phyloP scores from a whole-genome alignment of 2,113 vertebrate genomes.

The Heterotis niloticus region DNA sequence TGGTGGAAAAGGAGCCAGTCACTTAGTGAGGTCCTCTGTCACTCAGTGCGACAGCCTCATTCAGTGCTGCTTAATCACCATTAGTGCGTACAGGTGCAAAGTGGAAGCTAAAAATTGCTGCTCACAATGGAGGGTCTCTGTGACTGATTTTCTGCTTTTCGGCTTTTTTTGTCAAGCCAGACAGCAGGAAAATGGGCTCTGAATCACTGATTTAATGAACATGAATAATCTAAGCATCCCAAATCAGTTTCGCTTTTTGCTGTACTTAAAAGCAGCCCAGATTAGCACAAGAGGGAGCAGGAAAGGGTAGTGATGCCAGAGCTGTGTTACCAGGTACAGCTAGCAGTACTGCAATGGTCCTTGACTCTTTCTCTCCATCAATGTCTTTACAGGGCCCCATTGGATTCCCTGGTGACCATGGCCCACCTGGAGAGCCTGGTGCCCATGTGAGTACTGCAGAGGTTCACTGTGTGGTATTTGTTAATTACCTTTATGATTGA shows the following conservation, averaged over 20 bases:
- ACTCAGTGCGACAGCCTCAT: neutral
- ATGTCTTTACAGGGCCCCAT: conserved; percentile 68
- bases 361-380: neutral
- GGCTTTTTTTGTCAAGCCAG: neutral
- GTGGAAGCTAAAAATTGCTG: conserved; percentile 16
- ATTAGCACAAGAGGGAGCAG: neutral
- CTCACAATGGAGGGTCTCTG: neutral
- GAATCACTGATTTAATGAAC: neutral
- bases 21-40: conserved; percentile 9
- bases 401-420: conserved; percentile 74
- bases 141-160: conserved; percentile 4
- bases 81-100: conserved; percentile 7
- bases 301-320: neutral
- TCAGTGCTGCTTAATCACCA: conserved; percentile 5
- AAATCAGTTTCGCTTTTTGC: neutral
- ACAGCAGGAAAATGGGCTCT: neutral
- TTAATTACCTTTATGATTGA: too few species aligned
- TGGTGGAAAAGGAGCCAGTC: conserved; percentile 1
- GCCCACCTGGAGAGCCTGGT: conserved; percentile 76
- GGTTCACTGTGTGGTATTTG: neutral
- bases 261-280: neutral
- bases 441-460: conserved; percentile 57
- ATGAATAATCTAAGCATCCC: neutral
- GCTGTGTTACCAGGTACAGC: neutral
- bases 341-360: neutral